Conservation (phyloP, 2,113 vertebrate genomes). For the Actinemys pallida region DNA sequence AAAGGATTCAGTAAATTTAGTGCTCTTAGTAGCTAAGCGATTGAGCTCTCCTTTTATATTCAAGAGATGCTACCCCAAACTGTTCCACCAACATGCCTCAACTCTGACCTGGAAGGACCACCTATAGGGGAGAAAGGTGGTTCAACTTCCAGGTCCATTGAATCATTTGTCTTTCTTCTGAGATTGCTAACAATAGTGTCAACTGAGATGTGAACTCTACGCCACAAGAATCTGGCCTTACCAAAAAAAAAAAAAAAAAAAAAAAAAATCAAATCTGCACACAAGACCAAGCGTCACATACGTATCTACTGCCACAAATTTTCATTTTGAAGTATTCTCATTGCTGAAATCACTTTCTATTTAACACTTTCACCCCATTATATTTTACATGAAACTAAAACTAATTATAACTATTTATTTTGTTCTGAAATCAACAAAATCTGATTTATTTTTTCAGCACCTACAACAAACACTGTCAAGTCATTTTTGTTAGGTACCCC, state of each 20-base stretch:
- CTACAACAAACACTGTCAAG: neutral
- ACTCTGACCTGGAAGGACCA: neutral
- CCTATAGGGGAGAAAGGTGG: neutral
- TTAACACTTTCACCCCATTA: neutral
- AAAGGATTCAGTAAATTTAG: neutral
- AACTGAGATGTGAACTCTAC: neutral
- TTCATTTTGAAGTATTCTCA: neutral
- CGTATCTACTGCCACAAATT: neutral
- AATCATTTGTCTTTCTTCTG: neutral
- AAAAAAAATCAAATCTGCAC: neutral
- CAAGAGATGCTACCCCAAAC: neutral
- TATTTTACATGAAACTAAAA: neutral
- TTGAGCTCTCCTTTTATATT: neutral
- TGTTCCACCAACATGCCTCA: neutral
- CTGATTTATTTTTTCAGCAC: neutral
- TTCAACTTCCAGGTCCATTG: neutral
- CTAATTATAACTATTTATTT: neutral
- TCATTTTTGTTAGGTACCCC: neutral
- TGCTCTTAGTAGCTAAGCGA: neutral
- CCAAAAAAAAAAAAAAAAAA: neutral
- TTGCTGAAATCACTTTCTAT: neutral
- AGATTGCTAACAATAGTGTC: neutral
- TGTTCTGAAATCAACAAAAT: neutral
- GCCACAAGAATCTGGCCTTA: neutral
- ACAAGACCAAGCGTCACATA: neutral